Conservation (phyloP, 2,888 invertebrate species). For the Ichneumoninae sp. region DNA sequence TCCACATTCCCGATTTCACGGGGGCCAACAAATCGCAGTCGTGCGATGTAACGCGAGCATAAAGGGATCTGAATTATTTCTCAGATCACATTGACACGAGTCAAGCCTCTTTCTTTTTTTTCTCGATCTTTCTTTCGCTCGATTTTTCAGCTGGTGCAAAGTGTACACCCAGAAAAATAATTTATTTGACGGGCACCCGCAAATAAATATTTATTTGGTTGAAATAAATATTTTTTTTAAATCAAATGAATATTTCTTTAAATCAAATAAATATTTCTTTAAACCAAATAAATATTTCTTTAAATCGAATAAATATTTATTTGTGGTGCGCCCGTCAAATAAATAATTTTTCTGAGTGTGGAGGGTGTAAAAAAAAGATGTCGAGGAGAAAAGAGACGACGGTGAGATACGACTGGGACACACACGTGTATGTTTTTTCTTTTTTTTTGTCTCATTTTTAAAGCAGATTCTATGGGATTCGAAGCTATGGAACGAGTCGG, state of each 20-base stretch:
- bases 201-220: too few species aligned
- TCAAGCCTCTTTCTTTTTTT: background rate
- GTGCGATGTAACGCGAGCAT: constrained; percentile 3
- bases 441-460: constrained; percentile 10
- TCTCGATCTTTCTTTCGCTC: background rate
- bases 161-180: background rate
- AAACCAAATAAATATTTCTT: too few species aligned
- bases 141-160: background rate
- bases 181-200: too few species aligned
- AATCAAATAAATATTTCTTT: too few species aligned
- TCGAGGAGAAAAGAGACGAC: background rate
- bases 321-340: too few species aligned
- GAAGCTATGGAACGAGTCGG: background rate
- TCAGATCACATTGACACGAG: background rate
- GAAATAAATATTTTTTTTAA: too few species aligned
- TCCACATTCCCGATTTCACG: constrained; percentile 11
- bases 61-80: constrained; percentile 36
- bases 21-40: constrained; percentile 63
- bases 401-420: constrained; percentile 24
- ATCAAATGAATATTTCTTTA: too few species aligned
- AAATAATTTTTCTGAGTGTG: too few species aligned
- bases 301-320: too few species aligned
- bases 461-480: constrained; percentile 54
- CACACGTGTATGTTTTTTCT: constrained; percentile 5
- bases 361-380: background rate